Conservation (phyloP, 2,888 invertebrate genomes). For the Drosophila mayaguana region DNA sequence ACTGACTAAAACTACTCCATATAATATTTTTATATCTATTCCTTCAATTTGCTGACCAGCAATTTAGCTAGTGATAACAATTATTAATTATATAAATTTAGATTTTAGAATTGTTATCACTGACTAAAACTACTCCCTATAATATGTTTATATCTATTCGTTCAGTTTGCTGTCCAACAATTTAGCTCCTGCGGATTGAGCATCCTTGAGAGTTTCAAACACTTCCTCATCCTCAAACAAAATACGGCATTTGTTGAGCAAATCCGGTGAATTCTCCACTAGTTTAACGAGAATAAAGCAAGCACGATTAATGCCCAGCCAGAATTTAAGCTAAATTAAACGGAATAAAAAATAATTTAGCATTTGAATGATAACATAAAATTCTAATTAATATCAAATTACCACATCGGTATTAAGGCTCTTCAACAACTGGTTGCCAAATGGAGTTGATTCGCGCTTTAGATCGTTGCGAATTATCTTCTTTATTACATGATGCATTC, state of each 20-base stretch:
- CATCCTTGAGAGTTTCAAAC: constrained; percentile 85
- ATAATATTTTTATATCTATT: not conserved
- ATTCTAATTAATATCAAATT: constrained; percentile 64
- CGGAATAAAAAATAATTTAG: not conserved
- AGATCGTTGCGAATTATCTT: constrained; percentile 90
- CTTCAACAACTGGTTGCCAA: constrained; percentile 87
- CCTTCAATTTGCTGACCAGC: constrained; percentile 86
- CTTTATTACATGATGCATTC: constrained; percentile 91
- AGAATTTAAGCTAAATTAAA: constrained; percentile 86
- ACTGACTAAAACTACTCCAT: constrained; percentile 26
- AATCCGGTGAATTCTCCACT: constrained; percentile 87
- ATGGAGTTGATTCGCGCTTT: constrained; percentile 85
- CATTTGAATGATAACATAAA: not conserved
- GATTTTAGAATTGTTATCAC: not conserved
- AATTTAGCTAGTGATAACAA: no score
- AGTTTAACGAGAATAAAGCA: constrained; percentile 90
- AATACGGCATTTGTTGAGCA: constrained; percentile 85
- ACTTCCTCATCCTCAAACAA: constrained; percentile 72
- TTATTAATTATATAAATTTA: no score
- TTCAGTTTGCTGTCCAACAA: constrained; percentile 87
- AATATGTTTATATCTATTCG: no score
- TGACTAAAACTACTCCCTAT: constrained; percentile 26
- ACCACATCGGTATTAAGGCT: constrained; percentile 87
- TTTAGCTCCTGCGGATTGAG: constrained; percentile 88
- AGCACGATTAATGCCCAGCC: constrained; percentile 91